Evolutionary conservation across 2,888 invertebrate genomes (phyloP).

Genomic region (Mycalesis mineus): DNA sequence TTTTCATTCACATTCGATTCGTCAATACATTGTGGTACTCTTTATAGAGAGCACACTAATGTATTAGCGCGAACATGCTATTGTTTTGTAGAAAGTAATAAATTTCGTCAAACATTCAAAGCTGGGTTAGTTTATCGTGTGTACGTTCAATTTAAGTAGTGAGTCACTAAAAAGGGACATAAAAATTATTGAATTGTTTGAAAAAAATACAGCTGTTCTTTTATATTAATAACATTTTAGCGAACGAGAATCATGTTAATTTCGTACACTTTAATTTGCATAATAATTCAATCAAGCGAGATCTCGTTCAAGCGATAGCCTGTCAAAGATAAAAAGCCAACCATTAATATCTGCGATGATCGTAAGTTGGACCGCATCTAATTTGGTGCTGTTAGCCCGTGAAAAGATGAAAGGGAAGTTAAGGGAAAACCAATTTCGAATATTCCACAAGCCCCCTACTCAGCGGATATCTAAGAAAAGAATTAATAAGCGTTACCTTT

Average conservation of each 20-base stretch:
- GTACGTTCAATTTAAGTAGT: too few relatives aligned
- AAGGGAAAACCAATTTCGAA: constrained; percentile 11
- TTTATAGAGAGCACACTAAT: too few relatives aligned
- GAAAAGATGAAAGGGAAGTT: constrained; percentile 9
- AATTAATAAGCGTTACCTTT: constrained; percentile 15
- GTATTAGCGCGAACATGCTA: too few relatives aligned
- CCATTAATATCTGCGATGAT: background rate
- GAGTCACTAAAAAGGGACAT: too few relatives aligned
- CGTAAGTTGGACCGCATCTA: background rate
- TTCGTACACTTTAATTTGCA: background rate
- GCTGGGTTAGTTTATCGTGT: too few relatives aligned
- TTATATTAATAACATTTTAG: too few relatives aligned
- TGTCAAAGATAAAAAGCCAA: background rate
- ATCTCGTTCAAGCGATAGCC: background rate
- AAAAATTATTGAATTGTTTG: too few relatives aligned
- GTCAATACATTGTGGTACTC: too few relatives aligned
- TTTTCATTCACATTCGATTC: too few relatives aligned
- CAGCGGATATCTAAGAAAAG: constrained; percentile 9
- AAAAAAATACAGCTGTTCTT: too few relatives aligned
- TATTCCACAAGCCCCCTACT: background rate
- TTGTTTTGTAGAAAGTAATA: too few relatives aligned
- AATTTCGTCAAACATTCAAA: too few relatives aligned
- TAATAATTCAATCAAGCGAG: background rate
- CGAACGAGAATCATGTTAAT: background rate
- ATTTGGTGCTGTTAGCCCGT: constrained; percentile 2